Evolutionary conservation across 2,113 vertebrate genomes (phyloP), one percentile per base, ranked within the genome.

Genomic region (Peucedramus taeniatus): DNA sequence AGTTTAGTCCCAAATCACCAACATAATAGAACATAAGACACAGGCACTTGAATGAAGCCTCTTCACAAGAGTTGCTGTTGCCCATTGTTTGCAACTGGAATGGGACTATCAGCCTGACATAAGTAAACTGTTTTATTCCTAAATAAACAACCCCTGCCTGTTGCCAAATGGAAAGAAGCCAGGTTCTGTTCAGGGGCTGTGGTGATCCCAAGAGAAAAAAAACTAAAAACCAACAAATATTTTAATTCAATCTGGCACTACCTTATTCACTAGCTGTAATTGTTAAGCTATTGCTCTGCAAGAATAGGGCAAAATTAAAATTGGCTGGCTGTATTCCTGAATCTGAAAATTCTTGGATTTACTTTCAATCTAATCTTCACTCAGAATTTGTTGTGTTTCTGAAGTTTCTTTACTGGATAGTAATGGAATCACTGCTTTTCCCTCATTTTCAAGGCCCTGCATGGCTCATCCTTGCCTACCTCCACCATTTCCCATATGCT

Each of bases 221-320:
- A n/a, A 0, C 5, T 20, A 31, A 49, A 77, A 31, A 1, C 1
- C 30, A 70, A 63, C 31, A 90, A 77, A 70, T 21, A 83, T 63
- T 91, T 93, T 53, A 72, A 89, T 96, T 93, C 74, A 88, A 80
- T 95, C 87, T 91, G 93, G 93, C 84, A 85, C 57, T 72, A 90
- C 33, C 37, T 80, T 90, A 93, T 76, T 85, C 90, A 77, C 57
- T 57, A 57, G 44, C 57, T 90, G 82, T 37, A 91, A 76, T 89
- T 83, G 83, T 87, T 79, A 82, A 89, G n/a, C 66, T 85, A 93
- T 88, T 93, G 89, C 84, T 95, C 83, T 45, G 50, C 53, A 91
- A 95, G 83, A 97, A 97, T 94, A 96, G 57, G 50, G 50, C 23
- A 86, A 96, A 96, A 96, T 95, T 54, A 96, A 93, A 94, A 94